Percentiles rank a stretch among this genome's conserved stretches.
These are phyloP conservation scores for Aphaenogaster rudis DNA, from an alignment of 1,140 invertebrate species.

Conservation along the genomic window DNA sequence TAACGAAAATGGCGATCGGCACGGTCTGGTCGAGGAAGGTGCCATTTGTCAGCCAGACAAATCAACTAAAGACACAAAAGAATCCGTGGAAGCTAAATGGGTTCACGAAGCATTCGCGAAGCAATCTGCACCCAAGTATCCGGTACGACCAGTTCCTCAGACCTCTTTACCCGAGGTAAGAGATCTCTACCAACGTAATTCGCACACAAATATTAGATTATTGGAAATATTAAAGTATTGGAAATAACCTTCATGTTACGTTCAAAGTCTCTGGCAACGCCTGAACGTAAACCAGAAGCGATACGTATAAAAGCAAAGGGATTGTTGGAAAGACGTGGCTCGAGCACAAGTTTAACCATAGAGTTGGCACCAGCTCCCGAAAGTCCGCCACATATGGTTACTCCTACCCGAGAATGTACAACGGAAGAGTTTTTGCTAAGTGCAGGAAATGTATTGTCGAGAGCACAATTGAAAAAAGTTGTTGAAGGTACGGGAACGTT, in stretches of 20 bases:
- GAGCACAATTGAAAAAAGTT: slow-evolving; percentile 90
- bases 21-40: slow-evolving; percentile 85
- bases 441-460: slow-evolving; percentile 89
- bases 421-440: slow-evolving; percentile 90
- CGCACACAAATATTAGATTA: background rate
- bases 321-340: slow-evolving; percentile 92
- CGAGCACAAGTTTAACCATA: slow-evolving; percentile 95
- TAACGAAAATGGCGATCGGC: slow-evolving; percentile 84
- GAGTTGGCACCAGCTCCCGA: slow-evolving; percentile 86
- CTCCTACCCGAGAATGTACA: slow-evolving; percentile 87
- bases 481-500: slow-evolving; percentile 88
- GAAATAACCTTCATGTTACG: background rate
- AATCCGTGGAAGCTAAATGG: slow-evolving; percentile 83
- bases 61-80: slow-evolving; percentile 76
- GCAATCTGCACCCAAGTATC: slow-evolving; percentile 79
- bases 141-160: slow-evolving; percentile 62
- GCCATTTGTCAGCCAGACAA: slow-evolving; percentile 80
- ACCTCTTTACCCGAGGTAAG: slow-evolving; percentile 81
- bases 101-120: slow-evolving; percentile 81
- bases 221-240: too few relatives aligned
- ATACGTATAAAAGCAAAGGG: slow-evolving; percentile 89
- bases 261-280: slow-evolving; percentile 75
- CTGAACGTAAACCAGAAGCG: slow-evolving; percentile 84
- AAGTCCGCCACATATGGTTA: slow-evolving; percentile 86
- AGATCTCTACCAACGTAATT: background rate